Evolutionary conservation across 2,797 vertebrate genomes (phyloP).

Genomic region (Eurystomus glaucurus): DNA sequence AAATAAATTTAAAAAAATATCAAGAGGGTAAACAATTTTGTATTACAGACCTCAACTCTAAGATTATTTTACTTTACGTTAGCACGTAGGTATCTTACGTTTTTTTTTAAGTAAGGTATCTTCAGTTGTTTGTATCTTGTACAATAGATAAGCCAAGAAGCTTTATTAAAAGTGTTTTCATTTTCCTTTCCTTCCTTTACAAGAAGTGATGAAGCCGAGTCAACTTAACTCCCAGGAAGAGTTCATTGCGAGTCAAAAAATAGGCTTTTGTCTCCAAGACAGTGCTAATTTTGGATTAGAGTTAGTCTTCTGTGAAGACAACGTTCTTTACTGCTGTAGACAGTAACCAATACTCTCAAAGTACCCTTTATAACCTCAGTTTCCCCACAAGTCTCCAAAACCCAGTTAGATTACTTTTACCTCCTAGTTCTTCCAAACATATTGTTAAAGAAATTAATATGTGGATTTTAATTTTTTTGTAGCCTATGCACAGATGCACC

Average conservation of each 20-base stretch:
- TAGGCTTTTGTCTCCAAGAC: not conserved
- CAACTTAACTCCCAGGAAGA: not conserved
- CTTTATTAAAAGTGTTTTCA: not conserved
- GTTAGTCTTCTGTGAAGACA: not conserved
- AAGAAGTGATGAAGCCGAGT: not conserved
- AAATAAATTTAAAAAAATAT: not conserved
- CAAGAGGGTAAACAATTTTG: not conserved
- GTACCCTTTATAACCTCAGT: not conserved
- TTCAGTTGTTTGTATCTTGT: not conserved
- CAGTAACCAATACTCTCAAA: not conserved
- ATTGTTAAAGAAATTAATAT: not conserved
- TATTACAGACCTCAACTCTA: not conserved
- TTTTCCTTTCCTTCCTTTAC: not conserved
- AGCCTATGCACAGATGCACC: not conserved
- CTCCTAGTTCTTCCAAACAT: not conserved
- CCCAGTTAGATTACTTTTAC: not conserved
- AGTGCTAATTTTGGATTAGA: not conserved
- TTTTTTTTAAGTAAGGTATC: not conserved
- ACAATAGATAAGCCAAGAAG: not conserved
- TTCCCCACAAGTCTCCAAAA: not conserved
- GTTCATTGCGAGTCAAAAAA: not conserved
- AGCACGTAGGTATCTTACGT: not conserved
- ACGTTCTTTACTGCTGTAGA: not conserved
- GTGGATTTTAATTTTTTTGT: not conserved
- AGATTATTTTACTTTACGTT: not conserved